Conservation (phyloP, 2,888 invertebrate genomes). For the Spilarctia lutea region DNA sequence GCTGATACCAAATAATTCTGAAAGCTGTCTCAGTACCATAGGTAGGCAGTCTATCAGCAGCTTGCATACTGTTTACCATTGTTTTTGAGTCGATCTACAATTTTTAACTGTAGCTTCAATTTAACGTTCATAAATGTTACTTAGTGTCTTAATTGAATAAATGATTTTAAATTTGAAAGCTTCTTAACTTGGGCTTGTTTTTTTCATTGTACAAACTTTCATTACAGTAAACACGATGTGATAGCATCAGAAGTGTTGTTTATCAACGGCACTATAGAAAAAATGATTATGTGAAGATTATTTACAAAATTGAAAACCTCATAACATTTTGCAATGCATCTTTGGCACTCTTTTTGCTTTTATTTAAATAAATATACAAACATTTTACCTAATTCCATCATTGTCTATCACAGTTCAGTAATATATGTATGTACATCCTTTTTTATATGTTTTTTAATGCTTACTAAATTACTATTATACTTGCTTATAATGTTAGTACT, state of each 20-base stretch:
- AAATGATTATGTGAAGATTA: background rate
- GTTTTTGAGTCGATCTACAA: no score
- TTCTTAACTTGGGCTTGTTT: background rate
- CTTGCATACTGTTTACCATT: no score
- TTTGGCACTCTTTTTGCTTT: slow-evolving; percentile 84
- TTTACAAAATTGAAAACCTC: slow-evolving; percentile 24
- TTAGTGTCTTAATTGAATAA: no score
- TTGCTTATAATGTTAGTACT: slow-evolving; percentile 59
- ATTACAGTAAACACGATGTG: background rate
- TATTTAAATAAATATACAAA: slow-evolving; percentile 74
- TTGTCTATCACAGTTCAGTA: slow-evolving; percentile 85
- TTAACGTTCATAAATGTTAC: no score
- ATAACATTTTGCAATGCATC: slow-evolving; percentile 78
- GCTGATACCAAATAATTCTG: background rate
- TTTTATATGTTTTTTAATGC: slow-evolving; percentile 78
- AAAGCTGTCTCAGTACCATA: background rate
- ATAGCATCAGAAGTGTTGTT: background rate
- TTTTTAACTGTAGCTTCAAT: no score
- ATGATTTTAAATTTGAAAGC: no score
- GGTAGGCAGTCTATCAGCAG: no score
- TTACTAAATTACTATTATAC: slow-evolving; percentile 47
- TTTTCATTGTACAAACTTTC: background rate
- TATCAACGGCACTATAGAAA: background rate
- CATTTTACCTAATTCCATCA: slow-evolving; percentile 67
- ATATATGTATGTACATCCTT: slow-evolving; percentile 58